Evolutionary conservation across 1,140 invertebrate species (phyloP), one percentile per base, ranked within the genome.

Genomic region (Caenorhabditis briggsae): DNA sequence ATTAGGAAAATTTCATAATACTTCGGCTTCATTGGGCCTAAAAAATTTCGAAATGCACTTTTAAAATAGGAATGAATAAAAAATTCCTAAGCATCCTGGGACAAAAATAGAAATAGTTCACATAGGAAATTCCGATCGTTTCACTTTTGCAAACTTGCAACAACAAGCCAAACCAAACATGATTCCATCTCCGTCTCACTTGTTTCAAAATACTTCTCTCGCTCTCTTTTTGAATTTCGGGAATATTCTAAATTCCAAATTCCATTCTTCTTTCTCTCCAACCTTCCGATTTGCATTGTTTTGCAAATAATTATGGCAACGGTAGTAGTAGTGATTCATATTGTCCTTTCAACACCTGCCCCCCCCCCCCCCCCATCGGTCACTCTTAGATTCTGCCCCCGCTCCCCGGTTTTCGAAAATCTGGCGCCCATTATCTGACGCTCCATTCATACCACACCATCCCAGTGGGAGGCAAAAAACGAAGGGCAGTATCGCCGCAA

Each of bases 251-350:
- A 53, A 8, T 53, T 53, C 50, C 50, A 33, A 33, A 33, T 25
- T 61, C 59, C 25, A 20, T 61, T 11, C 14, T 20, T 53, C 25
- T 53, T 14, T 8, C 33, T 78, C 11, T n/a, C 50, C 46, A 23
- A 2, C 70, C 3, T 43, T 78, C 18, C n/a, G 46, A 53, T 78
- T 78, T 78, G 46, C 70, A 50, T 78, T 48, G 46, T 78, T 78
- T 78, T 46, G 46, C 18, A 78, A 78, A 78, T 78, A 78, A 50
- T 78, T 78, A 78, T 78, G 70, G 70, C 70, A 78, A 78, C 70
- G 50, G 70, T 53, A 18, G 64, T 64, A 64, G 59, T 46, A 41
- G 70, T 78, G 70, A 78, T 78, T 78, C 70, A 78, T 78, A 78
- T 78, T 46, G 70, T 78, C 33, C 70, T n/a, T 33, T 78, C 70